Evolutionary conservation across 2,797 vertebrate species (phyloP).

Genomic region (Chaetodon trifasciatus): DNA sequence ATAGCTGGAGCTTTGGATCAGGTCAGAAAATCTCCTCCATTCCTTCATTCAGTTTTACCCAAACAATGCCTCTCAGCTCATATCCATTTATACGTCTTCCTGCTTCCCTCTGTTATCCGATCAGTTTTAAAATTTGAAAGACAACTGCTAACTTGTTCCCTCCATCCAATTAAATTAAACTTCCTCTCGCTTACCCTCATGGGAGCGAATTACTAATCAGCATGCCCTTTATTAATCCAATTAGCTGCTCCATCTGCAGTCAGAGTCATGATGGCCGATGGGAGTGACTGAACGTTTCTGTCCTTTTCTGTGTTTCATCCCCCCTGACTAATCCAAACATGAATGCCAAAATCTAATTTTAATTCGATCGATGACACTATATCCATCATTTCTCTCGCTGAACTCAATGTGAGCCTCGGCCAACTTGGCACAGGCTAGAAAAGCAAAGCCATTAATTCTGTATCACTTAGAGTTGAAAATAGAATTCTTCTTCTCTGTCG

Average conservation of each 20-base stretch:
- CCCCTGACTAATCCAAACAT: background rate
- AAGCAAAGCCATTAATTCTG: constrained; percentile 6
- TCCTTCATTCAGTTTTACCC: background rate
- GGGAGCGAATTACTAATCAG: constrained; percentile 26
- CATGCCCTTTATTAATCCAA: constrained; percentile 38
- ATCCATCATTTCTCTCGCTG: background rate
- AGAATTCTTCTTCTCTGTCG: constrained; percentile 9
- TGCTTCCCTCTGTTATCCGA: background rate
- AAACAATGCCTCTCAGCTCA: background rate
- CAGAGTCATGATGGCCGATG: constrained; percentile 11
- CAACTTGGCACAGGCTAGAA: background rate
- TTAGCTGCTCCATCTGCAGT: constrained; percentile 20
- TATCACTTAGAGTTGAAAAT: constrained; percentile 21
- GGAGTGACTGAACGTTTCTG: background rate
- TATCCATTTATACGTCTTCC: background rate
- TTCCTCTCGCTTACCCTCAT: constrained; percentile 2
- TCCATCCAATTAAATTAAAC: background rate
- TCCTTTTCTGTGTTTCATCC: background rate
- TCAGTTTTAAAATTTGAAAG: constrained; percentile 1
- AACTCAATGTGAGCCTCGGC: background rate
- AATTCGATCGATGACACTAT: background rate
- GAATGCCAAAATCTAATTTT: background rate
- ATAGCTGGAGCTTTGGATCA: background rate
- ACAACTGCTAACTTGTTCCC: background rate
- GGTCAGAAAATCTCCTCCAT: background rate